Base-by-base conservation (phyloP, 2,888 invertebrate genomes). In the Campoplex capitator region DNA sequence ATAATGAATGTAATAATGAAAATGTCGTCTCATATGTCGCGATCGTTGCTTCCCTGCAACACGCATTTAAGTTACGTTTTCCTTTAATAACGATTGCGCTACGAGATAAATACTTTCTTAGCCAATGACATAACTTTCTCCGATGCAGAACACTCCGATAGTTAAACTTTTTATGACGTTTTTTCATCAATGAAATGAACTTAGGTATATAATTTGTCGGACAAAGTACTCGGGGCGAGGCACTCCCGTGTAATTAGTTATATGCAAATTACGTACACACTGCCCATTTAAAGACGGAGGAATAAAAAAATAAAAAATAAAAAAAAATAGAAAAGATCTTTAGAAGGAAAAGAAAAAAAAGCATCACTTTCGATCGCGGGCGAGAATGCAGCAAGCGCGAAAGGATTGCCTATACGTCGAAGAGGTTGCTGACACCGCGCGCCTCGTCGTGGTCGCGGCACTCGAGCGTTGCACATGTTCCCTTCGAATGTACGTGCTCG, bases 401-500 rank as follows among this genome's bases (percentile, higher is more conserved):
- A 82, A 84, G 81, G 78, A 82, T 87, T 83, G 68, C 48, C n/a
- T 54, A 23, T 70, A 75, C 45, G n/a, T 18, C 51, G 62, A 83
- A 84, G 87, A 87, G 87, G 87, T 87, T 87, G 87, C 87, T 87
- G 87, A 87, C 87, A 87, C 84, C 82, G 71, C 82, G 71, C 81
- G 81, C 80, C 81, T 84, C 76, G 71, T 85, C 67, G 80, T 81
- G 51, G 83, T 77, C n/a, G 65, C n/a, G 65, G 73, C 62, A 42
- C 80, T 70, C 73, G 78, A 84, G 84, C 82, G 88, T 88, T 87
- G 87, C 84, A 86, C 86, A 87, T 83, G 84, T 87, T 87, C 81
- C 87, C 84, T 84, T 84, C 84, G 70, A 90, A 90, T 88, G 90
- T 91, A 91, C 91, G 91, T 91, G 91, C 91, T 85, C 89, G 88